These are phyloP conservation scores for Agrotis clavis DNA, from an alignment of 2,888 invertebrate genomes.

Conservation along the genomic window DNA sequence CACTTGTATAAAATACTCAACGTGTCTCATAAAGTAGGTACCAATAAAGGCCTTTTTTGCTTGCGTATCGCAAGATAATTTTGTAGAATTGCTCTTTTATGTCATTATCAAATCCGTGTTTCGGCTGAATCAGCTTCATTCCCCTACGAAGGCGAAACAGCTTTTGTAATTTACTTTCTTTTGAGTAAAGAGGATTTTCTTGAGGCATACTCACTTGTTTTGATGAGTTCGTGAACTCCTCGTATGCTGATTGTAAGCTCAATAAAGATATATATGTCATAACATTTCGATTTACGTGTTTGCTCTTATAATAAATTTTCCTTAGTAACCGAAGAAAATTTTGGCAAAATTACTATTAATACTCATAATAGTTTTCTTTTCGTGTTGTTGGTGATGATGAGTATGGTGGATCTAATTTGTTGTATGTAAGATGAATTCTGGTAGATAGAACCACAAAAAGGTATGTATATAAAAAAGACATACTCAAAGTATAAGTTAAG, in stretches of 20 bases:
- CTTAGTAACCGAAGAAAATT: not conserved
- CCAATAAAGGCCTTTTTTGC: constrained; percentile 57
- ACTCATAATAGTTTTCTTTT: not conserved
- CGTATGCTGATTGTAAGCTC: constrained; percentile 23
- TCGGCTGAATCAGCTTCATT: constrained; percentile 62
- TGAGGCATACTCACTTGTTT: constrained; percentile 26
- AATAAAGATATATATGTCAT: constrained; percentile 1
- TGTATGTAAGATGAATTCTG: no score
- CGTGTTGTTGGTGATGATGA: not conserved
- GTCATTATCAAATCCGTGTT: constrained; percentile 68
- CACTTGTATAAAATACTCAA: constrained; percentile 11
- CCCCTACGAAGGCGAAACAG: constrained; percentile 53
- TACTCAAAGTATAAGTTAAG: not conserved
- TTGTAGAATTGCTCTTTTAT: constrained; percentile 67
- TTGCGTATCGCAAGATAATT: constrained; percentile 63
- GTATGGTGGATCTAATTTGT: no score
- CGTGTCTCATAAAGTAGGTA: constrained; percentile 46
- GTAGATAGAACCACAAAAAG: not conserved
- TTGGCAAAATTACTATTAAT: not conserved
- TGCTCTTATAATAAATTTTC: not conserved
- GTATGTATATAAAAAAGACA: not conserved
- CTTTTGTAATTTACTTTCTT: constrained; percentile 61
- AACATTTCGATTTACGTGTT: not conserved
- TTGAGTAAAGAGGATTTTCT: constrained; percentile 55
- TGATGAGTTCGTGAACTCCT: constrained; percentile 27